phyloP scores from a whole-genome alignment of 2,888 invertebrate genomes.

The Lacanobia oleracea region DNA sequence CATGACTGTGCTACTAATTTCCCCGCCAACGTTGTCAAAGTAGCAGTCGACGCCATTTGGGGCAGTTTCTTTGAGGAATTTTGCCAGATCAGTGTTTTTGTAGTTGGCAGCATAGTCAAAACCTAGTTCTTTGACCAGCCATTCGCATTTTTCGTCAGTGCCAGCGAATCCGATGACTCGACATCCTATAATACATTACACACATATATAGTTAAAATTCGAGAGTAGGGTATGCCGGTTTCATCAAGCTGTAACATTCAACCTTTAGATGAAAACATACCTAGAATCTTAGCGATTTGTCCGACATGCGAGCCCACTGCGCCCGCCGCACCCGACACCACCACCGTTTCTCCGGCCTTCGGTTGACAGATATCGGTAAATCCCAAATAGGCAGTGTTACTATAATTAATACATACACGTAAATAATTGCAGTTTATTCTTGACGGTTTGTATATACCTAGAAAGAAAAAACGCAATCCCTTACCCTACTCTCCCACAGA shows the following conservation, averaged over 20 bases:
- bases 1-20: constrained; percentile 90
- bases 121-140: constrained; percentile 91
- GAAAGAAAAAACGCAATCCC: constrained; percentile 16
- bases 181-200: constrained; percentile 83
- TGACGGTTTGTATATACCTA: no score
- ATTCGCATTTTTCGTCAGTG: constrained; percentile 92
- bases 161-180: constrained; percentile 94
- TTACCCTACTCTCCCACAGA: constrained; percentile 93
- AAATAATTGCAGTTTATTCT: background rate
- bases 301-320: constrained; percentile 94
- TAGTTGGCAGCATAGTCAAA: constrained; percentile 94
- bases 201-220: background rate
- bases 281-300: constrained; percentile 93
- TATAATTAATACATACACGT: constrained; percentile 69
- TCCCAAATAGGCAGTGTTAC: constrained; percentile 93
- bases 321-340: constrained; percentile 93
- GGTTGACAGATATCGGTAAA: constrained; percentile 92
- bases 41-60: constrained; percentile 94
- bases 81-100: constrained; percentile 90
- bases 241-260: background rate
- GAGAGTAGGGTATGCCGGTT: background rate
- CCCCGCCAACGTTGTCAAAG: constrained; percentile 94
- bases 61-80: constrained; percentile 91
- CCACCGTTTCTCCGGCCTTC: constrained; percentile 92
- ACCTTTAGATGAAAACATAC: constrained; percentile 65